Base-by-base conservation (phyloP, 2,888 invertebrate species). In the Polyommatus icarus region DNA sequence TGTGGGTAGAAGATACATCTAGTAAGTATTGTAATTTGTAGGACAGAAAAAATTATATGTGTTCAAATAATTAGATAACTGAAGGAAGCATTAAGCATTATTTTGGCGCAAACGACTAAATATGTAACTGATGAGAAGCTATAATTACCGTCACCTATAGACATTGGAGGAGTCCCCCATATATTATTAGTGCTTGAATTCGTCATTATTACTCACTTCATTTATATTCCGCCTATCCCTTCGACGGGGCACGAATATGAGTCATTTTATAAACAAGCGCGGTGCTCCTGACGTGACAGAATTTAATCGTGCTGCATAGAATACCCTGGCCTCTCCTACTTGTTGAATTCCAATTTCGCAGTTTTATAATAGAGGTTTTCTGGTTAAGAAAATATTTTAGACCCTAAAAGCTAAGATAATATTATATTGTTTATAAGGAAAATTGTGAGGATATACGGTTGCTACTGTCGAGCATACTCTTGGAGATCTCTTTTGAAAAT, bases 171-270 rank as follows among this genome's bases (percentile, higher is more conserved):
- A 15, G 50, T 15, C 50, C 4, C 50, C 15, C 50, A 15, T 50
- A n/a, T n/a, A 67, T 67, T 59, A 59, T 61, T 61, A 67, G 3
- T 75, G 54, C 3, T 54, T 6, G 20, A 73, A 73, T 73, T 73
- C 40, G 75, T 54, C 75, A 75, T 50, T 50, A 50, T 83, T 81
- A 82, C 81, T 83, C 82, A 82, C 79, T 79, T 79, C 80, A 84
- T 84, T 84, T 78, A 82, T 84, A 84, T 84, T 83, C 84, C 76
- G 76, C 77, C 82, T 81, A 78, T 80, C 79, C 79, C 76, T 75
- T 78, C 57, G 76, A 77, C 76, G 76, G 78, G 79, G 76, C 77
- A 77, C 76, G 76, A 71, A 71, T 79, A 75, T 83, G 80, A 83
- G 57, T 80, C 79, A 81, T 76, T 79, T 75, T 76, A 76, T 77